Base-by-base conservation (phyloP, 2,888 invertebrate genomes). In the Xanthorhoe spadicearia region DNA sequence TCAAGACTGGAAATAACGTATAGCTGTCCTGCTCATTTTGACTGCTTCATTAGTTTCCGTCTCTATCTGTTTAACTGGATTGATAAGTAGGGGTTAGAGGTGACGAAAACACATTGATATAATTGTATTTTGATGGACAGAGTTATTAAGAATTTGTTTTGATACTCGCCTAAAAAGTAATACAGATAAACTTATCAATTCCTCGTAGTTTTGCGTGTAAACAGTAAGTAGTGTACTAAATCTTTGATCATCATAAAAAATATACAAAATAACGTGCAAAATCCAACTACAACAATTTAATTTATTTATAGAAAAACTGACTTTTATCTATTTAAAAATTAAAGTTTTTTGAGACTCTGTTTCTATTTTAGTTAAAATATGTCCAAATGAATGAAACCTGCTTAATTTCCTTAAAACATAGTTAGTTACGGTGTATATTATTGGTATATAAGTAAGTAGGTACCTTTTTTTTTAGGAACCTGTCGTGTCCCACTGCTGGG, bases 41-140 rank as follows among this genome's bases (percentile, higher is more conserved):
- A n/a, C n/a, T 23, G 43, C 48, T 13, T 19, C 18, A 23, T 32
- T 48, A 54, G 57, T 66, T 64, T 61, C 69, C 15, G 56, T 78
- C 77, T 74, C 74, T 58, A 35, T 62, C 50, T 23, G 58, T 19
- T n/a, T 19, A 59, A 48, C 18, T 49, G 35, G 51, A 18, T 8
- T 50, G 79, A 79, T 79, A 79, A 77, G 69, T 71, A 67, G 51
- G 64, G 78, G 76, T 62, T 70, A 80, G 68, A 80, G 79, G 76
- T 78, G 74, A 79, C 67, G 68, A 76, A 76, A 79, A 79, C 75
- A 81, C 61, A 17, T 32, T 48, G 19, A 59, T 56, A 66, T 66
- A 65, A 66, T 65, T 58, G 59, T 69, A 55, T 64, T 56, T 49
- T 60, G 50, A 69, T 64, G 38, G 32, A 54, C 64, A 19, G 4